Evolutionary conservation across 92 coral and sea anemone genomes (phyloP), one percentile per base, ranked within the genome.

Genomic region (Phenganax stokvisi): DNA sequence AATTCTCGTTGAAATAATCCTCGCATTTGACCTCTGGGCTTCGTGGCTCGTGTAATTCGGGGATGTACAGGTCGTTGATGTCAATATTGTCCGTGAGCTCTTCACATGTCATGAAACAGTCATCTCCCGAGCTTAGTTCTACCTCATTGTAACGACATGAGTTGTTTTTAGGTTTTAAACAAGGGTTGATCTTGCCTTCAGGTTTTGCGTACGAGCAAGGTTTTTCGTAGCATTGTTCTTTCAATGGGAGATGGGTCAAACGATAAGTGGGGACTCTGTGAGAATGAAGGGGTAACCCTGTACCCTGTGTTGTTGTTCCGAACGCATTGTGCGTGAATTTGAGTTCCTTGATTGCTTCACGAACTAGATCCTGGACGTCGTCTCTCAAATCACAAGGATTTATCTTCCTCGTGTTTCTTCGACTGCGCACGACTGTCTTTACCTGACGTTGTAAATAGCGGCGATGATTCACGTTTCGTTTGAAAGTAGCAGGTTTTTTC

Each of bases 51-150:
- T 79, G 74, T 5, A 79, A 52, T 56, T 79, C 83, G 6, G 83
- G 83, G 27, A 79, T 79, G 63, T 79, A 79, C 31, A 79, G 69
- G 51, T 79, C 83, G 51, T 79, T 79, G 12, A 79, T 65, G 51
- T 79, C 83, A 11, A 79, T 79, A 79, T 79, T 79, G 83, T 79
- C 52, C 13, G 83, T 79, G 20, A 79, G 57, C 47, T 79, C 83
- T 79, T 79, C 83, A 9, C 58, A 72, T 27, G 83, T 62, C 83
- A 79, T 79, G 51, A 79, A 79, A 0, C 54, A 53, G n/a, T 30
- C 53, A 37, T 9, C n/a, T 37, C 5, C 54, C 7, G 73, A 30
- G 54, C n/a, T 20, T 20, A 68, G 54, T 7, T 68, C 47, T 0
- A n/a, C 73, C 13, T 30, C 53, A 16, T 13, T 1, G 6, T 68